phyloP scores from a whole-genome alignment of 2,797 vertebrate species.

The Enteromius unitaeniatus region DNA sequence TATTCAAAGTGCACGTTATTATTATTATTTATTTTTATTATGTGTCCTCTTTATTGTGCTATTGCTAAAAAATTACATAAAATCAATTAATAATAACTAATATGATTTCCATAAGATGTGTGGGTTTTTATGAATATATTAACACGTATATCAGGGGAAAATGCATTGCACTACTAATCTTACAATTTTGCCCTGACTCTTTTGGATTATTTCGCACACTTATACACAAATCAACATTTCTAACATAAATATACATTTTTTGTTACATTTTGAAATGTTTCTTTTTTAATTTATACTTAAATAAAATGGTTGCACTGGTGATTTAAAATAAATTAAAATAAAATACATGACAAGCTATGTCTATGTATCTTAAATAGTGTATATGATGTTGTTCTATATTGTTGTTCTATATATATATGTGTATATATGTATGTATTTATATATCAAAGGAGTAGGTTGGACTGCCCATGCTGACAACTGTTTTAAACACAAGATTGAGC shows the following conservation, averaged over 20 bases:
- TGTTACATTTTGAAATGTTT: neutral
- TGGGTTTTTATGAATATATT: neutral
- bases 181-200: neutral
- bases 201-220: neutral
- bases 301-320: neutral
- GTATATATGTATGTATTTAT: too few species aligned
- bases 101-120: neutral
- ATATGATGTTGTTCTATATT: neutral
- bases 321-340: neutral
- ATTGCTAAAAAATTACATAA: neutral
- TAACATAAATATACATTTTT: neutral
- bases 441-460: neutral
- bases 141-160: neutral
- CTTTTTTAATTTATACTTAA: neutral
- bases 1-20: neutral
- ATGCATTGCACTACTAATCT: neutral
- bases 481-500: conserved; percentile 27
- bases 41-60: neutral
- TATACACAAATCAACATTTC: neutral
- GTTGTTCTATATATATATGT: too few species aligned
- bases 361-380: neutral
- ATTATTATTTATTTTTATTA: neutral
- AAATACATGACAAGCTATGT: neutral
- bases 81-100: neutral
- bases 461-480: conserved; percentile 24